Conservation (phyloP, 2,113 vertebrate species). For the Melospiza georgiana region DNA sequence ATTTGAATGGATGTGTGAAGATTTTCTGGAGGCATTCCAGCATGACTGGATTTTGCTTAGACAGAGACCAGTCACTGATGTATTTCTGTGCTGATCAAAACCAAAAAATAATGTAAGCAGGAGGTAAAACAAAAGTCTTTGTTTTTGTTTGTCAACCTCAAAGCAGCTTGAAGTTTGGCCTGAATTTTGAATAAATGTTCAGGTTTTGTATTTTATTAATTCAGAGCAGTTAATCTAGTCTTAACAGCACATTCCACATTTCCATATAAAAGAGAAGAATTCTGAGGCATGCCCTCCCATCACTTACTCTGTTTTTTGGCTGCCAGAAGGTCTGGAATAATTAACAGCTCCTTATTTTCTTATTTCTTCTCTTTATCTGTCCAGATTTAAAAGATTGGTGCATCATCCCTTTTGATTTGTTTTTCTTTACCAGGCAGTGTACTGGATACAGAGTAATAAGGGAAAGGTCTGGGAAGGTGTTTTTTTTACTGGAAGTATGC, state of each 20-base stretch:
- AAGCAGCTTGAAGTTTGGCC: background rate
- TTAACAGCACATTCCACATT: background rate
- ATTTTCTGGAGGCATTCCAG: conserved; percentile 6
- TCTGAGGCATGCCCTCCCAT: background rate
- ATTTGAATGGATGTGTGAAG: background rate
- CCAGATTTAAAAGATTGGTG: background rate
- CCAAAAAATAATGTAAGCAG: background rate
- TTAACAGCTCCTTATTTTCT: background rate
- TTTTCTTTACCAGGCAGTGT: background rate
- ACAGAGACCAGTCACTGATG: background rate
- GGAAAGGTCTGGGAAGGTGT: background rate
- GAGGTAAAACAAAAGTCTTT: background rate
- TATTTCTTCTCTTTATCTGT: background rate
- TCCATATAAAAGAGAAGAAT: conserved; percentile 38
- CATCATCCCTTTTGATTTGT: background rate
- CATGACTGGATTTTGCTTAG: background rate
- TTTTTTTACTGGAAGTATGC: background rate
- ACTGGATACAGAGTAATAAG: background rate
- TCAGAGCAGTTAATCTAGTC: conserved; percentile 28
- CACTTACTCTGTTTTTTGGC: background rate
- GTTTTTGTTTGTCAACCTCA: background rate
- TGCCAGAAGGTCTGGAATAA: background rate
- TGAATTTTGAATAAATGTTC: conserved; percentile 13
- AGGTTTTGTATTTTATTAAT: conserved; percentile 40
- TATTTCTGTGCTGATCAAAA: background rate